These are phyloP conservation scores for Ibycter americanus DNA, from an alignment of 2,797 vertebrate species.

Conservation along the genomic window DNA sequence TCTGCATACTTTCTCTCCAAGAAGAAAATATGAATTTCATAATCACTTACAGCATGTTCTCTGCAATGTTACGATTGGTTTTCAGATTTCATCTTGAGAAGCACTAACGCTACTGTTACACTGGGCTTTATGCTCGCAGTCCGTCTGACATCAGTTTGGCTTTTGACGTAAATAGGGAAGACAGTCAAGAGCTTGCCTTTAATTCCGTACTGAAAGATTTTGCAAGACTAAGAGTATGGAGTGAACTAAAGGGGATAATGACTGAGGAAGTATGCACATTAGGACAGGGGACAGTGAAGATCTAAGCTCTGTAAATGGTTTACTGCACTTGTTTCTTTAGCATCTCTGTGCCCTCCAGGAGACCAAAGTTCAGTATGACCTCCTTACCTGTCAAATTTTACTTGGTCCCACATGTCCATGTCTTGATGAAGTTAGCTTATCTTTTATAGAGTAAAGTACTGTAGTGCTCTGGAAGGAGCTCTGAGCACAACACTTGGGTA, in stretches of 20 bases:
- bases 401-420: neutral
- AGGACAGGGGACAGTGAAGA: neutral
- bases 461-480: neutral
- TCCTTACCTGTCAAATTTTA: neutral
- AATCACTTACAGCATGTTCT: neutral
- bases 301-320: constrained; percentile 24
- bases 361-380: constrained; percentile 39
- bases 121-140: neutral
- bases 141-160: neutral
- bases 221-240: neutral
- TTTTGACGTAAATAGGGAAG: neutral
- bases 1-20: neutral
- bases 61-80: neutral
- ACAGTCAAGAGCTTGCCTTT: neutral
- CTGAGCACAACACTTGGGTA: neutral
- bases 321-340: constrained; percentile 25
- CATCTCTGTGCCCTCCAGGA: constrained; percentile 20
- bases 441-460: constrained; percentile 25
- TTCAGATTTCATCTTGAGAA: constrained; percentile 20
- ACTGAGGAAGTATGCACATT: neutral
- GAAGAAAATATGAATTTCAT: neutral
- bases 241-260: constrained; percentile 38
- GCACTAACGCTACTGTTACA: neutral
- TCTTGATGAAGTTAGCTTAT: constrained; percentile 20
- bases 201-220: neutral